Base-by-base conservation (phyloP, 2,888 invertebrate species). In the Chymomyza fuscimana region DNA sequence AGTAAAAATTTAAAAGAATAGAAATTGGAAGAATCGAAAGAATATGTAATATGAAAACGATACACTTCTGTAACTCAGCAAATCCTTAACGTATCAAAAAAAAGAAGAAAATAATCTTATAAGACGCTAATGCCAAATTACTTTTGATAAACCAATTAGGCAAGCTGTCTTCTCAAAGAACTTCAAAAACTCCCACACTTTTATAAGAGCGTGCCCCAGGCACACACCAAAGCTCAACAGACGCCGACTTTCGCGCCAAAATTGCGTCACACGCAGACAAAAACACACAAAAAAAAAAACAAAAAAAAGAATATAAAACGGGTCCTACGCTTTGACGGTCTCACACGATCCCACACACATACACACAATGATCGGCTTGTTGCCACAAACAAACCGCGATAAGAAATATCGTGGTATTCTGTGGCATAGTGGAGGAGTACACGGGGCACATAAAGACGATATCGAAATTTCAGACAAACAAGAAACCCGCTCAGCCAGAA, bases 241-340 rank as follows among this genome's bases (percentile, higher is more conserved):
- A 86, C 85, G 85, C 85, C 88, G 86, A 88, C 64, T 86, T 86
- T 88, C 85, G 85, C 85, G 85, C 85, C 85, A 86, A 86, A 86
- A 85, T 79, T 87, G 87, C 86, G 87, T 83, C 83, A 82, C 83
- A 80, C 79, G 73, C 63, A 72, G 67, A 22, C 59, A 67, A 77
- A 80, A 70, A 54, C 56, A 69, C 50, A 63, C 60, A 62, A 2
- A 58, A 5, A 59, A 29, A 32, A 32, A 32, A 5, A 5, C 29
- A 5, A 29, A 29, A 29, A 9, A 7, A 32, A 32, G 9, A 32
- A 5, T 32, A 32, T 32, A 7, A 32, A 6, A 10, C 56, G 59
- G 40, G 40, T 46, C 40, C 40, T 46, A 46, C 64, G 62, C 56
- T 56, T 67, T 56, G 62, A 65, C 56, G 63, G 22, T 40, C 36